Conservation (phyloP, 2,113 vertebrate species). For the Phylloscopus whistleri region DNA sequence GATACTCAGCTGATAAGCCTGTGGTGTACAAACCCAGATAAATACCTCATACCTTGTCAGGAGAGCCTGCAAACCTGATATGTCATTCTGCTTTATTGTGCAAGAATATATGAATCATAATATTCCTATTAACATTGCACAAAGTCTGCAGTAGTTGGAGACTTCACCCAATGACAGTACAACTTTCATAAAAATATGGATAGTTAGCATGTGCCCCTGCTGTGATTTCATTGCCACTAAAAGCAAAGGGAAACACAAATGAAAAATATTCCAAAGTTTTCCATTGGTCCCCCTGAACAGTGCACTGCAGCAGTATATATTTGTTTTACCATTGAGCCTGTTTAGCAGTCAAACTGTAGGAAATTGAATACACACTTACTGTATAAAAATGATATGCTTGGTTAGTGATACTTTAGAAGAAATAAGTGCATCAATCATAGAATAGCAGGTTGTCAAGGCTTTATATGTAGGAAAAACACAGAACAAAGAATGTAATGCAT, state of each 20-base stretch:
- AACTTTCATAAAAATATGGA: slow-evolving; percentile 24
- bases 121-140: slow-evolving; percentile 59
- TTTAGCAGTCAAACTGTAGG: slow-evolving; percentile 79
- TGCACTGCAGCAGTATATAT: slow-evolving; percentile 50
- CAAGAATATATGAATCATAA: slow-evolving; percentile 67
- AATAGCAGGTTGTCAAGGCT: slow-evolving; percentile 72
- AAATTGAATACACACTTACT: slow-evolving; percentile 81
- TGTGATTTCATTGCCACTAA: slow-evolving; percentile 11
- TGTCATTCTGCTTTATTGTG: slow-evolving; percentile 65
- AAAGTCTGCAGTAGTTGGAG: slow-evolving; percentile 45
- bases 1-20: slow-evolving; percentile 48
- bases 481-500: slow-evolving; percentile 68
- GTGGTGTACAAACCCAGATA: slow-evolving; percentile 47
- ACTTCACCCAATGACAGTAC: neutral
- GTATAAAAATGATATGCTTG: slow-evolving; percentile 80
- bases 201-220: slow-evolving; percentile 31
- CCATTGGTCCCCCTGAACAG: slow-evolving; percentile 45
- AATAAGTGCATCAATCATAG: slow-evolving; percentile 81
- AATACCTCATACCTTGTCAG: slow-evolving; percentile 64
- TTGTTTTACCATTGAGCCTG: slow-evolving; percentile 70
- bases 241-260: neutral
- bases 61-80: slow-evolving; percentile 52
- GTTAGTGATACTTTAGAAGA: slow-evolving; percentile 79
- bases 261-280: slow-evolving; percentile 27
- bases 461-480: slow-evolving; percentile 70